Base-by-base conservation (phyloP, 2,797 vertebrate species). In the Phrynocephalus forsythii region DNA sequence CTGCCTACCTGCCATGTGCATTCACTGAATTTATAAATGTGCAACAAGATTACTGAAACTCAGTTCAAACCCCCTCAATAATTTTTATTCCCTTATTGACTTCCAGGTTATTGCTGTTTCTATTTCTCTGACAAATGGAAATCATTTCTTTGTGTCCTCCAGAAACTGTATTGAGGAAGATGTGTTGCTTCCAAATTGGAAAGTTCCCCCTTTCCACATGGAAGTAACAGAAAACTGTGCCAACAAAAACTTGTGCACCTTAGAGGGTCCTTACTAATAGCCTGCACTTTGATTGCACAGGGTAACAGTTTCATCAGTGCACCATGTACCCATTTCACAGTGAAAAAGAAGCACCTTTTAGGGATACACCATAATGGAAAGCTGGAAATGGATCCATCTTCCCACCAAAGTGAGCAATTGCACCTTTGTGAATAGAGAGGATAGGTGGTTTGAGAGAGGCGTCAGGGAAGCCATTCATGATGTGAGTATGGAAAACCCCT, bases 11-110 rank as follows among this genome's bases (percentile, higher is more conserved):
- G 83, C 72, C 82, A 77, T 82, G 87, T 9, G 9, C 82, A 83
- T 82, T 24, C 90, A 69, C 68, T 87, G 83, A 90, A 92, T 86
- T 69, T 86, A 88, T 84, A 85, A 72, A 80, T 78, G 89, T 52
- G 56, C 48, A 87, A 73, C 11, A 76, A 84, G 76, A 90, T 90
- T 85, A 93, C 16, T 73, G 82, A 94, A 94, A 89, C 80, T 76
- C 3, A 26, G 81, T 89, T 90, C 67, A 44, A 44, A 81, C 50
- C 87, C 50, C 38, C 9, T 30, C 28, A 30, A 22, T 85, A n/a
- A 78, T 87, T 92, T 2, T 56, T 85, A 75, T 76, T 84, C 0
- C 77, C 84, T 91, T 90, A 83, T 5, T 90, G 67, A 91, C 87
- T 75, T 90, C 48, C 72, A 48, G 79, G 60, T 79, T 92, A 86